A percentile compares a stretch with the other conserved stretches of the same genome.
phyloP scores from a whole-genome alignment of 2,113 vertebrate species.

The Oreocharis arfaki region DNA sequence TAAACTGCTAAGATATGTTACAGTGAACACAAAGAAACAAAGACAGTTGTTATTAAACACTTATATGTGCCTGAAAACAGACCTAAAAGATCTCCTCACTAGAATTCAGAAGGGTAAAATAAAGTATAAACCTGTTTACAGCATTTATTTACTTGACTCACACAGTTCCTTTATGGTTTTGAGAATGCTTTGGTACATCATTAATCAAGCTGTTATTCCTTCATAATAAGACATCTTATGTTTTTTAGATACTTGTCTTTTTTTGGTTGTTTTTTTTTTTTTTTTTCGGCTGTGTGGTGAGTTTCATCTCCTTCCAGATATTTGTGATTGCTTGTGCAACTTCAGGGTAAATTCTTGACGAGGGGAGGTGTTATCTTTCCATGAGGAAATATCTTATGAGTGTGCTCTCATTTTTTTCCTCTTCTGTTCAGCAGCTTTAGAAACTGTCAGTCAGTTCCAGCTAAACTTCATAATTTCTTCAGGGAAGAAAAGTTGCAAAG shows the following conservation, averaged over 20 bases:
- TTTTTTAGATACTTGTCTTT: background rate
- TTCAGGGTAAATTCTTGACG: background rate
- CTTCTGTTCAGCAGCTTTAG: background rate
- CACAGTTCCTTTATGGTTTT: background rate
- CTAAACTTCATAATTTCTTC: background rate
- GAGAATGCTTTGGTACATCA: background rate
- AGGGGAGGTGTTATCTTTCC: background rate
- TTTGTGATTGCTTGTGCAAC: background rate
- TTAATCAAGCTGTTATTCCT: background rate
- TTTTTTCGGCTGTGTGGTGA: background rate
- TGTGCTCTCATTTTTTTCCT: background rate
- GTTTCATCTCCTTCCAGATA: background rate
- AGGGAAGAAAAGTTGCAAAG: background rate
- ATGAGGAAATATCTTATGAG: background rate
- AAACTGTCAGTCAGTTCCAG: background rate
- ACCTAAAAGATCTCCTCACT: background rate
- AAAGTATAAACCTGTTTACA: background rate
- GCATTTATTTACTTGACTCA: background rate
- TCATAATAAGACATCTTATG: background rate
- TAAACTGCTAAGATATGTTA: background rate
- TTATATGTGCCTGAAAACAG: background rate
- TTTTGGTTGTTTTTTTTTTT: background rate
- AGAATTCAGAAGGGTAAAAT: background rate
- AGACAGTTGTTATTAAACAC: background rate
- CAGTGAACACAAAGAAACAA: background rate